These are phyloP conservation scores for Stegostoma tigrinum DNA, from an alignment of 2,113 vertebrate genomes.

Conservation along the genomic window DNA sequence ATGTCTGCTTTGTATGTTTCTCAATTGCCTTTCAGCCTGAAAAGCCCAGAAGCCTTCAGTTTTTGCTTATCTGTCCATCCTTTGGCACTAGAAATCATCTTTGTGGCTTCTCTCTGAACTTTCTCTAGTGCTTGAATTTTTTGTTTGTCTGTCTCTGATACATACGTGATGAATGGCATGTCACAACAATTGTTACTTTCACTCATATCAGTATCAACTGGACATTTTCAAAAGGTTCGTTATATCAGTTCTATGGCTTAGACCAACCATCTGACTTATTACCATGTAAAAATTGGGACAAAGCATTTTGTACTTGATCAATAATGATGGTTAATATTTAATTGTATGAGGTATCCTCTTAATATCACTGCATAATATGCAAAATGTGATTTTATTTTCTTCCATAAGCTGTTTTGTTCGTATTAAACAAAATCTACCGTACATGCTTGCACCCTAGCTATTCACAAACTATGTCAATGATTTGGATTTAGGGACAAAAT, in stretches of 20 bases:
- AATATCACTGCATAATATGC: background rate
- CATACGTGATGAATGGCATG: background rate
- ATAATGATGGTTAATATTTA: background rate
- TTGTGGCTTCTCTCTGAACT: background rate
- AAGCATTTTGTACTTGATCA: background rate
- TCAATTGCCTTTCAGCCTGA: background rate
- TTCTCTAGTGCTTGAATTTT: background rate
- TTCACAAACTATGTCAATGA: too few species aligned
- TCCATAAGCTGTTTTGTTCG: background rate
- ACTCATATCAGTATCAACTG: background rate
- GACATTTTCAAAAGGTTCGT: background rate
- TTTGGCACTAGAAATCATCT: conserved; percentile 1
- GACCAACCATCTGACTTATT: background rate
- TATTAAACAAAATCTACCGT: background rate
- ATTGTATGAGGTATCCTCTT: background rate
- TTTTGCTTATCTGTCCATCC: background rate
- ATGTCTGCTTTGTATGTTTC: background rate
- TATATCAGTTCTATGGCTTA: background rate
- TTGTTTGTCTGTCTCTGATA: background rate
- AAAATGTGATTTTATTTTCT: background rate
- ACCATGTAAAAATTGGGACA: background rate
- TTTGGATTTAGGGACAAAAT: too few species aligned
- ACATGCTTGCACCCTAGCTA: too few species aligned
- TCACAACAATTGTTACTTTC: background rate
- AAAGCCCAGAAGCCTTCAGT: background rate